Evolutionary conservation across 1,140 invertebrate species (phyloP), one percentile per base, ranked within the genome.

Genomic region (Aradophagus sp.): DNA sequence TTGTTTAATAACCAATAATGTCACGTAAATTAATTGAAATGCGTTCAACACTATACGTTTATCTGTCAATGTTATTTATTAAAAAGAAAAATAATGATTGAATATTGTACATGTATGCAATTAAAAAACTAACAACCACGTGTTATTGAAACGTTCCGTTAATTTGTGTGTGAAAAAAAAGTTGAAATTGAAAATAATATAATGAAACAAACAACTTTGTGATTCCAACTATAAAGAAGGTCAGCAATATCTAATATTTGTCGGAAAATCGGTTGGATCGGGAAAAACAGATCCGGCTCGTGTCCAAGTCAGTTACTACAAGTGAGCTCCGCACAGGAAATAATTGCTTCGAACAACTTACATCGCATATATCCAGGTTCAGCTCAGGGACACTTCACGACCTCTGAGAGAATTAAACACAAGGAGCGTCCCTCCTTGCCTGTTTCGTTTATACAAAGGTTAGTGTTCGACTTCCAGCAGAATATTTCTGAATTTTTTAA

Each of bases 281-380:
- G 67, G 23, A 76, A 79, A 77, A 82, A 75, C 86, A 95, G 95
- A 88, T 96, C 94, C 72, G 95, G 94, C 23, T 96, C 95, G 66
- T 96, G 93, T 82, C 95, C 94, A 56, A 94, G 93, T 87, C 93
- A 95, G 80, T 89, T 94, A 81, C 89, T 93, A 77, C 91, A 93
- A 69, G 73, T 84, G 62, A 77, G 77, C 73, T 77, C 80, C 16
- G 76, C 78, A 26, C 84, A 85, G 72, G 82, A 84, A 69, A 55
- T 78, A 74, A 82, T 80, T 56, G 65, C 66, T 69, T 81, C 79
- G 32, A 82, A 77, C 73, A 84, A 77, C 77, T 76, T 77, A 56
- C 82, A 83, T 35, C 83, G 83, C 63, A 77, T 82, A 69, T 80
- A 80, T 77, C 76, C 79, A 69, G 78, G 80, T 73, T 78, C 78